phyloP scores from a whole-genome alignment of 30 jellyfish, hydroid and myxozoan species.

The Chrysaora quinquecirrha region DNA sequence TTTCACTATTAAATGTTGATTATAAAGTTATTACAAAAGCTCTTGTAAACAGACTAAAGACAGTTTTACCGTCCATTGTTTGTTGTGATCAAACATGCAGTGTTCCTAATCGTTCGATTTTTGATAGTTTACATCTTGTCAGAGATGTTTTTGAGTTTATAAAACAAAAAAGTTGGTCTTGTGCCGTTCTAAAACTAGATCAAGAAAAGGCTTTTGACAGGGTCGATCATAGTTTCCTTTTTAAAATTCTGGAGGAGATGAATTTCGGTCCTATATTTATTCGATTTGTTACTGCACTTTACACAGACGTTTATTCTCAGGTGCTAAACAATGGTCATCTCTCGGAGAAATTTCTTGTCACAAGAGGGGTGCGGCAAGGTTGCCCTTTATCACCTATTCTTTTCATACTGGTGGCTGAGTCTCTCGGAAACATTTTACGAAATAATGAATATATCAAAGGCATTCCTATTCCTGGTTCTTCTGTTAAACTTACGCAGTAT shows the following conservation, averaged over 20 bases:
- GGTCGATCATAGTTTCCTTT: background rate
- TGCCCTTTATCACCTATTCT: slow-evolving; percentile 43
- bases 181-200: background rate
- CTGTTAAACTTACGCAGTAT: background rate
- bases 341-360: background rate
- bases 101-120: slow-evolving; percentile 53
- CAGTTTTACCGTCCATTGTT: slow-evolving; percentile 6
- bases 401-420: slow-evolving; percentile 16
- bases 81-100: slow-evolving; percentile 27
- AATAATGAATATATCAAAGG: background rate
- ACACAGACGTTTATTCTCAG: background rate
- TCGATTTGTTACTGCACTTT: background rate
- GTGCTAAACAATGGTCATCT: background rate
- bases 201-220: no score
- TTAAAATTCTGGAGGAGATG: background rate
- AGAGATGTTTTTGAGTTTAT: no score
- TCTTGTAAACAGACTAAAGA: slow-evolving; percentile 4
- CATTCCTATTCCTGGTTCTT: background rate
- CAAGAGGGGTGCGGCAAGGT: slow-evolving; percentile 40
- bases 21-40: no score
- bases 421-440: background rate
- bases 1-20: no score
- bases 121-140: background rate
- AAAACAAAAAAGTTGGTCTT: background rate
- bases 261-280: slow-evolving; percentile 1